phyloP scores from a whole-genome alignment of 2,888 invertebrate species.

The Drosophila acutilabella region DNA sequence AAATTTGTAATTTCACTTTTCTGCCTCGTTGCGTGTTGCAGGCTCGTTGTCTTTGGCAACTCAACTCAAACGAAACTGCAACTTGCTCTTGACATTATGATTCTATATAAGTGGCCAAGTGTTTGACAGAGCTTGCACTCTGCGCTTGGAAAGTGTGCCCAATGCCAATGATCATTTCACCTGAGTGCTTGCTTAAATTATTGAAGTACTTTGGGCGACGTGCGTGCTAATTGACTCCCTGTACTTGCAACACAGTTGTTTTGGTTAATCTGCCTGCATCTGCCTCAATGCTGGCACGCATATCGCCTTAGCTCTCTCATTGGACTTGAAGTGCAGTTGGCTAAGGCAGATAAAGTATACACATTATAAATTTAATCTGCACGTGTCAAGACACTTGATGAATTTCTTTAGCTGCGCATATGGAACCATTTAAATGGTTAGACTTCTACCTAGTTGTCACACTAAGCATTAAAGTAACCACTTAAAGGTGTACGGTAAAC shows the following conservation, averaged over 20 bases:
- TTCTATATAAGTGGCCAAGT: conserved; percentile 57
- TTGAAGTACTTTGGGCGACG: conserved; percentile 60
- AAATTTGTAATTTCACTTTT: conserved; percentile 57
- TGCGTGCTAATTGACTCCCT: conserved; percentile 63
- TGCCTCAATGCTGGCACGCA: conserved; percentile 17
- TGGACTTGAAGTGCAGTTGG: conserved; percentile 15
- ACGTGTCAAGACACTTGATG: conserved; percentile 6
- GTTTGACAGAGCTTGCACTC: conserved; percentile 8
- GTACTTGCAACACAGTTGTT: conserved; percentile 37
- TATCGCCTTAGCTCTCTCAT: background rate
- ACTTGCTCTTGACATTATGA: conserved; percentile 50
- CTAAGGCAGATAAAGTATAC: conserved; percentile 17
- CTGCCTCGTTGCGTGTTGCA: conserved; percentile 44
- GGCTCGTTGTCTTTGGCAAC: conserved; percentile 31
- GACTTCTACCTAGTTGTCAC: background rate
- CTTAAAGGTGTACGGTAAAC: background rate
- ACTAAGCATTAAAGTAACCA: conserved; percentile 3
- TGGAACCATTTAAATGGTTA: background rate
- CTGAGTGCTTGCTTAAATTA: conserved; percentile 20
- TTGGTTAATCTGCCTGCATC: conserved; percentile 30
- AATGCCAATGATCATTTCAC: conserved; percentile 41
- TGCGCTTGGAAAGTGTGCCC: conserved; percentile 64
- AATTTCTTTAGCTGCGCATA: background rate
- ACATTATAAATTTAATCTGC: conserved; percentile 21
- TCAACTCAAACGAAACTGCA: conserved; percentile 48